These are phyloP conservation scores for Polyodon spathula DNA, from an alignment of 2,113 vertebrate species.

Conservation along the genomic window DNA sequence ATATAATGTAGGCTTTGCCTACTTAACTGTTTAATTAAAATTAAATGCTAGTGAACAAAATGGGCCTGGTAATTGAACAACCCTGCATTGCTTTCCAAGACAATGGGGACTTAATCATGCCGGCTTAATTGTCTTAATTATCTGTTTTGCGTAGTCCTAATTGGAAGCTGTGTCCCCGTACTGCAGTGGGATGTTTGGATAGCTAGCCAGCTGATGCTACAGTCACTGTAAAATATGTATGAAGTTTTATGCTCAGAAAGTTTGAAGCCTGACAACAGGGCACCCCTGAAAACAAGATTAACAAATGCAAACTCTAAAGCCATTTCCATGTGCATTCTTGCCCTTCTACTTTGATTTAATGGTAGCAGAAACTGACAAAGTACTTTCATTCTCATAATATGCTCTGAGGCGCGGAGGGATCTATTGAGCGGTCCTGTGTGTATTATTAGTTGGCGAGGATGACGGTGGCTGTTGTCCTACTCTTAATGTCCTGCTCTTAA, in stretches of 20 bases:
- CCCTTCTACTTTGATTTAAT: too few relatives aligned
- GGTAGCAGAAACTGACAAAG: too few relatives aligned
- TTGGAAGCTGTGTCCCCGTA: conserved; percentile 42
- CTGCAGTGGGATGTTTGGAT: too few relatives aligned
- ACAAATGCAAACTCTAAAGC: too few relatives aligned
- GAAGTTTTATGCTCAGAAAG: too few relatives aligned
- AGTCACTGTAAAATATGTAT: too few relatives aligned
- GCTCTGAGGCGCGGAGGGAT: neutral
- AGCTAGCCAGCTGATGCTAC: too few relatives aligned
- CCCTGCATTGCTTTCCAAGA: conserved; percentile 22
- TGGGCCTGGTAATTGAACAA: conserved; percentile 19
- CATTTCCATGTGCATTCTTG: conserved; percentile 1
- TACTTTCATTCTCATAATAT: too few relatives aligned
- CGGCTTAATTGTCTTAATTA: conserved; percentile 46
- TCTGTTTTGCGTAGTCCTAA: conserved; percentile 32
- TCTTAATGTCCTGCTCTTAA: too few relatives aligned
- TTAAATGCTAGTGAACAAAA: conserved; percentile 26
- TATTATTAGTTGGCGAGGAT: neutral
- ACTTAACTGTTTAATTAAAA: conserved; percentile 22
- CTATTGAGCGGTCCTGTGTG: neutral
- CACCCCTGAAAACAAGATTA: too few relatives aligned
- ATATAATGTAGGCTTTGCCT: conserved; percentile 15
- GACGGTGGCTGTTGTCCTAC: neutral
- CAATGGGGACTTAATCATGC: conserved; percentile 30
- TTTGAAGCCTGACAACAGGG: too few relatives aligned